Percentiles rank a stretch among this genome's conserved stretches.
These are phyloP conservation scores for Hiodon alosoides DNA, from an alignment of 2,113 vertebrate species.

Conservation along the genomic window DNA sequence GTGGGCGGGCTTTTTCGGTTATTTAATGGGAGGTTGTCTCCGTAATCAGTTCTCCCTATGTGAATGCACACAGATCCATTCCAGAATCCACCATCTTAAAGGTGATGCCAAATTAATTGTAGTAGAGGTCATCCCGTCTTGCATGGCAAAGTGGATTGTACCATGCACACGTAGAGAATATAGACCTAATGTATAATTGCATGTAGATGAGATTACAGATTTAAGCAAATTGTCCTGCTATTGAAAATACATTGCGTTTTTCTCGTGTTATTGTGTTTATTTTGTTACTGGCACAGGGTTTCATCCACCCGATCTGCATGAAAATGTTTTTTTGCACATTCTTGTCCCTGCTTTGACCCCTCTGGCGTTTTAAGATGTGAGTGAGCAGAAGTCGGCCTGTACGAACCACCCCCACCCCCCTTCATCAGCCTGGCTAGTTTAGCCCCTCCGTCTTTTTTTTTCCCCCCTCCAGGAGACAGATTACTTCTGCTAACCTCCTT, in stretches of 20 bases:
- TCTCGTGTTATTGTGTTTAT: too few relatives aligned
- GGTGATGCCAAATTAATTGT: background rate
- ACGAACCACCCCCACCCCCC: constrained; percentile 53
- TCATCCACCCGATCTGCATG: too few relatives aligned
- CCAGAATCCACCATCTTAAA: background rate
- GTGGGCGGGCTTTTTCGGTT: background rate
- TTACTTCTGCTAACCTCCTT: constrained; percentile 52
- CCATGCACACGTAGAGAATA: too few relatives aligned
- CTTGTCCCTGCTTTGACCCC: constrained; percentile 49
- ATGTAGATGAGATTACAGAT: too few relatives aligned
- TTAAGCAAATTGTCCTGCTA: too few relatives aligned
- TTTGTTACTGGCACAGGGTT: too few relatives aligned
- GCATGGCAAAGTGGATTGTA: background rate
- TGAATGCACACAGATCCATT: background rate
- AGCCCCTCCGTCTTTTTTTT: constrained; percentile 8
- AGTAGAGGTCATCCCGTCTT: background rate
- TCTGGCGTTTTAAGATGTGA: constrained; percentile 21
- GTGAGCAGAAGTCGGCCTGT: constrained; percentile 52
- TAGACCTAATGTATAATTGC: too few relatives aligned
- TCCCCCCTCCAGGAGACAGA: constrained; percentile 37
- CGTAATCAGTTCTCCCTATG: constrained; percentile 1
- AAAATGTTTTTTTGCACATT: constrained; percentile 38
- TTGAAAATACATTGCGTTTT: too few relatives aligned
- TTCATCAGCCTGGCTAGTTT: constrained; percentile 49
- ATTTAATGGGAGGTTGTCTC: background rate